A percentile compares a stretch with the other conserved stretches of the same genome.
Conservation (phyloP, 2,888 invertebrate species). For the Miltochrista miniata region DNA sequence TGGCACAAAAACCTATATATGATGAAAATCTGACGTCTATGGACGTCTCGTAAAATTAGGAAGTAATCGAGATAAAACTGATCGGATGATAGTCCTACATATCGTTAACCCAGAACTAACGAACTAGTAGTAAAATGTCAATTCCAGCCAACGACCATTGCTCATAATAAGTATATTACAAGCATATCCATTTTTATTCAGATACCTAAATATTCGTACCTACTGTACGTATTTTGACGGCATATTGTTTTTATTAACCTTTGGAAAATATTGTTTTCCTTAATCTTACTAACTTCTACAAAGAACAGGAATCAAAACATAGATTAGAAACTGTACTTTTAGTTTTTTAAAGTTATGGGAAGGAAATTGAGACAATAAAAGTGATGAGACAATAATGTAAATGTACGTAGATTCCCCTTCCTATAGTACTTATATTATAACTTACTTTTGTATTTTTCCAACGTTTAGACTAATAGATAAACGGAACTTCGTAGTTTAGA, state of each 20-base stretch:
- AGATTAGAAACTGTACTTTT: neutral
- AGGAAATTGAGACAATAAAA: constrained; percentile 26
- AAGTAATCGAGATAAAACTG: neutral
- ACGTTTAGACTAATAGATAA: constrained; percentile 49
- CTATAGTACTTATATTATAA: constrained; percentile 8
- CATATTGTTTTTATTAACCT: too few species aligned
- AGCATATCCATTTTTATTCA: constrained; percentile 10
- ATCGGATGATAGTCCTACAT: constrained; percentile 15
- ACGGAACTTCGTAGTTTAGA: constrained; percentile 47
- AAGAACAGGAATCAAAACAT: neutral
- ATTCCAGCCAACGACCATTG: constrained; percentile 37
- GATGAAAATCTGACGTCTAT: too few species aligned
- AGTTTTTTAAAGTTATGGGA: neutral
- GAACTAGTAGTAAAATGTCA: constrained; percentile 35
- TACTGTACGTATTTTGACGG: neutral
- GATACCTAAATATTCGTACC: neutral
- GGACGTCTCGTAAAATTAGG: too few species aligned
- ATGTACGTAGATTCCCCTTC: constrained; percentile 2
- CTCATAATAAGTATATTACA: constrained; percentile 38
- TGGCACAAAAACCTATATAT: too few species aligned
- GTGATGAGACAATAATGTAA: constrained; percentile 31
- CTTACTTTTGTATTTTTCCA: constrained; percentile 58
- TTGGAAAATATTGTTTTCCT: too few species aligned
- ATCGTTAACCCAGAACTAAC: constrained; percentile 6
- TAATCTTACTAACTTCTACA: too few species aligned